Percentiles rank a stretch among this genome's conserved stretches.
phyloP scores from a whole-genome alignment of 1,140 invertebrate genomes.

The Hirudo medicinalis region DNA sequence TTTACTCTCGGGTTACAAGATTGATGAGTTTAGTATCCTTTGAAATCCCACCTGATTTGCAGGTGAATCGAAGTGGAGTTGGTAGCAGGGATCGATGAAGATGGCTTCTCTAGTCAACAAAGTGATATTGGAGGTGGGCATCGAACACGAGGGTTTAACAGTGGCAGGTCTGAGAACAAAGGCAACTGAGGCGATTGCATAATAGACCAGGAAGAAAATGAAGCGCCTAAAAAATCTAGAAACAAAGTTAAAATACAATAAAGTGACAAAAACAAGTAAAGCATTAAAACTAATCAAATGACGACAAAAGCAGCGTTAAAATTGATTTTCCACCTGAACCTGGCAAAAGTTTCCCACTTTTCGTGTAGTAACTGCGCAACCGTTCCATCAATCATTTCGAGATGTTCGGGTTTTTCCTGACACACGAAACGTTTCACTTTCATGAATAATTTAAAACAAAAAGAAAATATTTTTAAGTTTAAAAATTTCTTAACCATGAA shows the following conservation, averaged over 20 bases:
- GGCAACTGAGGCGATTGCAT: constrained; percentile 67
- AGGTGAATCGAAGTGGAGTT: constrained; percentile 25
- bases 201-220: constrained; percentile 74
- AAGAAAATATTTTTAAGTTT: too few relatives aligned
- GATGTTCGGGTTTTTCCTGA: constrained; percentile 80
- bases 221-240: constrained; percentile 81
- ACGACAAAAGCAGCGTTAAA: background rate
- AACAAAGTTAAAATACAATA: background rate
- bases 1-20: too few relatives aligned
- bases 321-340: constrained; percentile 51
- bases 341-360: constrained; percentile 95
- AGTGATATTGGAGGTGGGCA: constrained; percentile 24
- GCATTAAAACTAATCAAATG: background rate
- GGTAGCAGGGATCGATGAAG: constrained; percentile 35
- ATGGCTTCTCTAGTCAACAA: constrained; percentile 26
- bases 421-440: constrained; percentile 13
- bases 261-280: background rate
- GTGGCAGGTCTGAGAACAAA: constrained; percentile 69
- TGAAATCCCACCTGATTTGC: too few relatives aligned
- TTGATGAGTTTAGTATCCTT: too few relatives aligned
- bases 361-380: constrained; percentile 83
- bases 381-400: constrained; percentile 87
- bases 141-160: constrained; percentile 25
- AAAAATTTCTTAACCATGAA: too few relatives aligned
- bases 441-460: too few relatives aligned